These are phyloP conservation scores for Ephialtes manifestator DNA, from an alignment of 2,888 invertebrate genomes.

Conservation along the genomic window DNA sequence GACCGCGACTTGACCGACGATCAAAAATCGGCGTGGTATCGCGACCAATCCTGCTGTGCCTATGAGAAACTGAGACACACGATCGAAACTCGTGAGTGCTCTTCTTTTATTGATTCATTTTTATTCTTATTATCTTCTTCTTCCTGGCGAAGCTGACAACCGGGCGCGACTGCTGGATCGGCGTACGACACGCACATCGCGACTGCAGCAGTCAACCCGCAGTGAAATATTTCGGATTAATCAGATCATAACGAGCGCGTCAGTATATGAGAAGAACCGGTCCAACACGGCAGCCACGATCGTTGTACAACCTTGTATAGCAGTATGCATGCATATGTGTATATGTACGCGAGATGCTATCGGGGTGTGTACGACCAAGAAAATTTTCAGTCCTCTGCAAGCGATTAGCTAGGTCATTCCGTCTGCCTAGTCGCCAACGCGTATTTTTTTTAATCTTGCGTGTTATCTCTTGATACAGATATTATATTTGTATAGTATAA, in stretches of 20 bases:
- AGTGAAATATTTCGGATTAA: conserved; percentile 76
- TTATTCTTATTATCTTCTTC: conserved; percentile 53
- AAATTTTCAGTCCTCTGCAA: conserved; percentile 57
- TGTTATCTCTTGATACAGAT: conserved; percentile 36
- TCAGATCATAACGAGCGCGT: conserved; percentile 76
- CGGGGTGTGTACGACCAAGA: conserved; percentile 51
- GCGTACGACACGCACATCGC: conserved; percentile 68
- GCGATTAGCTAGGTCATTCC: conserved; percentile 64
- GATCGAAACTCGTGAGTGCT: conserved; percentile 53
- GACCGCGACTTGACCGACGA: conserved; percentile 73
- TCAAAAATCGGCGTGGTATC: conserved; percentile 75
- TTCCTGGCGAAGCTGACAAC: conserved; percentile 69
- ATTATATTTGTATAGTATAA: conserved; percentile 58
- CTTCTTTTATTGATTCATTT: neutral
- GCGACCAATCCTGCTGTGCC: conserved; percentile 24
- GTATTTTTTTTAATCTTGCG: conserved; percentile 27
- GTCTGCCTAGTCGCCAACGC: conserved; percentile 62
- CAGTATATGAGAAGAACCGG: conserved; percentile 74
- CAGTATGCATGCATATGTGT: neutral
- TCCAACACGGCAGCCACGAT: conserved; percentile 64
- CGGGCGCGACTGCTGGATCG: conserved; percentile 65
- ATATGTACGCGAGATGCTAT: conserved; percentile 16
- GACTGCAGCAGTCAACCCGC: conserved; percentile 62
- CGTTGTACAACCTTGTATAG: conserved; percentile 18
- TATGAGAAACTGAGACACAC: conserved; percentile 29